These are phyloP conservation scores for Danio tinwini DNA, from an alignment of 2,797 vertebrate species.

Conservation along the genomic window DNA sequence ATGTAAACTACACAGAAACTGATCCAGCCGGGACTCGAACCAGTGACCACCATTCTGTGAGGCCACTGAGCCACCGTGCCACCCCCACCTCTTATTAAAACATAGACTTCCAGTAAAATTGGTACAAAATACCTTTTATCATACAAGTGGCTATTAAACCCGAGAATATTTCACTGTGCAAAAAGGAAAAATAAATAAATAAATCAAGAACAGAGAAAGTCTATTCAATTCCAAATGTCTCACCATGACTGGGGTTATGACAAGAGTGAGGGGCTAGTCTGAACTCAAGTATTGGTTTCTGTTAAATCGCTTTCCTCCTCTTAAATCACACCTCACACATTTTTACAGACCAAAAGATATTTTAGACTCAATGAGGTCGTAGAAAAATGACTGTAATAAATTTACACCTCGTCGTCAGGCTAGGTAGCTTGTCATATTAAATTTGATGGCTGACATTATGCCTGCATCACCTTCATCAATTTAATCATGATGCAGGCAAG, in stretches of 20 bases:
- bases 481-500: slow-evolving; percentile 16
- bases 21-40: too few species aligned
- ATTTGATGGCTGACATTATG: slow-evolving; percentile 21
- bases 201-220: slow-evolving; percentile 38
- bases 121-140: not conserved
- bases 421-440: not conserved
- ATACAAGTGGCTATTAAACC: slow-evolving; percentile 9
- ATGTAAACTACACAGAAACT: too few species aligned
- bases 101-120: too few species aligned
- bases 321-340: not conserved
- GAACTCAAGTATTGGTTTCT: slow-evolving; percentile 18
- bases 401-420: not conserved
- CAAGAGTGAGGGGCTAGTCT: slow-evolving; percentile 43
- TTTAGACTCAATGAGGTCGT: not conserved
- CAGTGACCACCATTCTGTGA: too few species aligned
- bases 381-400: slow-evolving; percentile 8
- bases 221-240: slow-evolving; percentile 57
- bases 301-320: not conserved
- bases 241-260: slow-evolving; percentile 32
- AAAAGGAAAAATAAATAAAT: not conserved
- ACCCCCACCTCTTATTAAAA: too few species aligned
- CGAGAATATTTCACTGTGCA: slow-evolving; percentile 37
- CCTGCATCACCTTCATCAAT: slow-evolving; percentile 19
- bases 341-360: not conserved
- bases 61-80: too few species aligned